Percentiles rank a stretch among this genome's conserved stretches.
Conservation (phyloP, 2,888 invertebrate genomes). For the Epistrophe grossulariae region DNA sequence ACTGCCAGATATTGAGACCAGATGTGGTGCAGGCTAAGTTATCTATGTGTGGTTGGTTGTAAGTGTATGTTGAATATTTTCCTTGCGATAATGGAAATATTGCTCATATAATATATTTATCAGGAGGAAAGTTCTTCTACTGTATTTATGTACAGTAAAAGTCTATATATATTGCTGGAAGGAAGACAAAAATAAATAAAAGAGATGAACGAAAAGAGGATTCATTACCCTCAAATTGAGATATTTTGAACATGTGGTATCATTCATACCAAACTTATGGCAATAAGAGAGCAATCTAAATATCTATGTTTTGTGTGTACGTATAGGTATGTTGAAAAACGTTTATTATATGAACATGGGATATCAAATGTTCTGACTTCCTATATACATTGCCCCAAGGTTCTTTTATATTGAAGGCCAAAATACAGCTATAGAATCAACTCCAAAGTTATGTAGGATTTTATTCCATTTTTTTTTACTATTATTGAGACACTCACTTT, state of each 20-base stretch:
- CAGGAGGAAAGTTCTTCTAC: not conserved
- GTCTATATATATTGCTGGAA: slow-evolving; percentile 18
- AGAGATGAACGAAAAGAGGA: slow-evolving; percentile 20
- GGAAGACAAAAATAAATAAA: slow-evolving; percentile 25
- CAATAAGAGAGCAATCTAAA: slow-evolving; percentile 18
- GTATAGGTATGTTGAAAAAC: slow-evolving; percentile 14
- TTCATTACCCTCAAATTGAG: slow-evolving; percentile 60
- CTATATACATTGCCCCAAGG: slow-evolving; percentile 40
- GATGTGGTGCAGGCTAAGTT: slow-evolving; percentile 63
- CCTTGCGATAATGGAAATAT: slow-evolving; percentile 63
- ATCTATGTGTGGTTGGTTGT: slow-evolving; percentile 26
- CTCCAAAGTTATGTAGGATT: slow-evolving; percentile 28
- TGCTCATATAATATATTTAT: slow-evolving; percentile 34
- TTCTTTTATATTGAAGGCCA: slow-evolving; percentile 56
- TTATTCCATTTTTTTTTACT: slow-evolving; percentile 19
- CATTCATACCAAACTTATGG: slow-evolving; percentile 40
- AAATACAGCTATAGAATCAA: slow-evolving; percentile 40
- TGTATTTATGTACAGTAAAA: not conserved
- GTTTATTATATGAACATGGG: slow-evolving; percentile 17
- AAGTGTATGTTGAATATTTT: slow-evolving; percentile 60
- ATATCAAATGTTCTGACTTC: slow-evolving; percentile 37
- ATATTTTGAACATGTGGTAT: slow-evolving; percentile 47
- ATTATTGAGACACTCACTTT: not conserved
- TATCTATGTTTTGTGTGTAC: too few relatives aligned
- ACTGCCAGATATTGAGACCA: slow-evolving; percentile 44